These are phyloP conservation scores for Rhabditoides inermis DNA, from an alignment of 2,888 invertebrate genomes.

Conservation along the genomic window DNA sequence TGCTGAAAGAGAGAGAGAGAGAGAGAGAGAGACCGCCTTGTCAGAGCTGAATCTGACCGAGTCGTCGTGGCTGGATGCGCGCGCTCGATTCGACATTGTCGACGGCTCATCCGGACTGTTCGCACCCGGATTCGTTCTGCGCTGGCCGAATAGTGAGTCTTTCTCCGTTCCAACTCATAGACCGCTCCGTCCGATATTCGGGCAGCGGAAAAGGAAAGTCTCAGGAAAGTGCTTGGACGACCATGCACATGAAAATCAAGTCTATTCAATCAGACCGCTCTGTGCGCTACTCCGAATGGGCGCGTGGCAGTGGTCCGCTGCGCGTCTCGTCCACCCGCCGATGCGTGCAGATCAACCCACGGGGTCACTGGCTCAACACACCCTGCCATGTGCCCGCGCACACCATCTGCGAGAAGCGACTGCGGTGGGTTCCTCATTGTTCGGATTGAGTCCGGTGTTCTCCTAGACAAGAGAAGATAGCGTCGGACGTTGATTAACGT, in stretches of 20 bases:
- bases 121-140: constrained; percentile 35
- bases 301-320: constrained; percentile 17
- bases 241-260: too few species aligned
- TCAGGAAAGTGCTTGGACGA: too few species aligned
- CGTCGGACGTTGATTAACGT: too few species aligned
- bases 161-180: background rate
- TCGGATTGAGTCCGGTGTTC: too few species aligned
- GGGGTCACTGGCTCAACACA: constrained; percentile 30
- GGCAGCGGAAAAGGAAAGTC: too few species aligned
- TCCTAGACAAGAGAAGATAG: too few species aligned
- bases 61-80: constrained; percentile 32
- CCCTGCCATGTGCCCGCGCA: constrained; percentile 18
- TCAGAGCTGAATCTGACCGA: background rate
- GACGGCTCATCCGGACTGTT: constrained; percentile 34
- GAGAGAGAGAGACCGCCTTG: constrained; percentile 1
- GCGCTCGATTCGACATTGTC: constrained; percentile 35
- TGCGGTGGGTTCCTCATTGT: too few species aligned
- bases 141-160: constrained; percentile 33
- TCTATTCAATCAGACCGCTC: too few species aligned
- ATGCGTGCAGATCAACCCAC: constrained; percentile 23
- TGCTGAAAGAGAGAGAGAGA: background rate
- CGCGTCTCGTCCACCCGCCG: constrained; percentile 13
- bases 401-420: constrained; percentile 31
- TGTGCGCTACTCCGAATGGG: constrained; percentile 34
- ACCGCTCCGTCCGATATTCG: background rate